Percentiles rank a stretch among this genome's conserved stretches.
These are phyloP conservation scores for Prionailurus viverrinus DNA, from an alignment of 2,113 vertebrate genomes.

Conservation along the genomic window DNA sequence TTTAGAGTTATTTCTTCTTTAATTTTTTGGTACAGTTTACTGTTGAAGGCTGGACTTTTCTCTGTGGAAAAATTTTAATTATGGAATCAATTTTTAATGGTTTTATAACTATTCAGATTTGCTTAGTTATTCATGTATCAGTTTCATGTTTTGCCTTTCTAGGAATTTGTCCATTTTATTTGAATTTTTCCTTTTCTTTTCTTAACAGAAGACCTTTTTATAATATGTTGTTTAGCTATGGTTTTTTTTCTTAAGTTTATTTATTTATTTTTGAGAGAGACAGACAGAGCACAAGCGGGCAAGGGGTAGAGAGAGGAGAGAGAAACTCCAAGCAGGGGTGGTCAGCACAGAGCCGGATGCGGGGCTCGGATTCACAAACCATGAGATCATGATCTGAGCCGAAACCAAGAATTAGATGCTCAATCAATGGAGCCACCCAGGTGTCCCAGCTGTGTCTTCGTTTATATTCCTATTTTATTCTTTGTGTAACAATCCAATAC, in stretches of 20 bases:
- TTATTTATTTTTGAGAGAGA: no score
- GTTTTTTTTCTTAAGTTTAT: background rate
- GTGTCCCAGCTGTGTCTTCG: background rate
- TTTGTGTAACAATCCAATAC: background rate
- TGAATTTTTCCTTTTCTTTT: constrained; percentile 1
- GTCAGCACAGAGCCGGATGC: no score
- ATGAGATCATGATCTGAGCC: no score
- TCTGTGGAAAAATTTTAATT: constrained; percentile 17
- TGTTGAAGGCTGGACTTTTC: background rate
- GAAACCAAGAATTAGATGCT: no score
- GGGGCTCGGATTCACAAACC: no score
- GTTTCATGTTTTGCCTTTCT: constrained; percentile 3
- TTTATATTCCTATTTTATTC: constrained; percentile 21
- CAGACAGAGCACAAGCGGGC: no score
- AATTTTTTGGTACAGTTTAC: background rate
- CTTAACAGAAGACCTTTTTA: background rate
- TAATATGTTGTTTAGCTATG: background rate
- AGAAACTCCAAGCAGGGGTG: no score
- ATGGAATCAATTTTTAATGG: background rate
- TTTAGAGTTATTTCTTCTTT: background rate
- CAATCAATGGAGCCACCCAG: no score
- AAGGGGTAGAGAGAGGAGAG: no score
- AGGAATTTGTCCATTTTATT: background rate
- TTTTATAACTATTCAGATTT: background rate
- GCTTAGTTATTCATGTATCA: background rate